phyloP scores from a whole-genome alignment of 2,113 vertebrate species.

The Genyomyrus donnyi region DNA sequence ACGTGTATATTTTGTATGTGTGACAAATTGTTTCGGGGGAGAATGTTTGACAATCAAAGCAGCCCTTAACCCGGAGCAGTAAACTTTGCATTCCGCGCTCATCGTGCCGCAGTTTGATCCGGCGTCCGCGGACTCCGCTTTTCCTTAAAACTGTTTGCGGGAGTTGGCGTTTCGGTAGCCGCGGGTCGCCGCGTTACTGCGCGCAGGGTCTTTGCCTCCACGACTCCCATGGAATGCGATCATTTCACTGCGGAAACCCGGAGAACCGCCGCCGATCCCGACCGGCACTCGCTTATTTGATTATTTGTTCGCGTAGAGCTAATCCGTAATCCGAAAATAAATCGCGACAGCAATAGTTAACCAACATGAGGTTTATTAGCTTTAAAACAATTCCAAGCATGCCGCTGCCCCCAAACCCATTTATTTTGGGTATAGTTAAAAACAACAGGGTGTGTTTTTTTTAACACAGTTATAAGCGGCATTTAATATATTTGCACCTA shows the following conservation, averaged over 20 bases:
- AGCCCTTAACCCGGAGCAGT: neutral
- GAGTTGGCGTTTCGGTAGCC: neutral
- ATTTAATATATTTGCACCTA: neutral
- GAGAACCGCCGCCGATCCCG: neutral
- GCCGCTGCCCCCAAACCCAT: neutral
- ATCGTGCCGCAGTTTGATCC: neutral
- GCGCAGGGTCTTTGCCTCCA: neutral
- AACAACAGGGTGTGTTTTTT: neutral
- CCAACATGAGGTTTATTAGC: neutral
- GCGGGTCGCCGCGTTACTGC: neutral
- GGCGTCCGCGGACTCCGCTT: neutral
- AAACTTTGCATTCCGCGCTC: neutral
- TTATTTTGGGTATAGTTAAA: neutral
- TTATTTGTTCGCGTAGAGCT: neutral
- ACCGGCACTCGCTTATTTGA: neutral
- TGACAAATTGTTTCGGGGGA: neutral
- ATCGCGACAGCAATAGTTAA: neutral
- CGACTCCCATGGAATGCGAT: neutral
- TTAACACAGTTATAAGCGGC: neutral
- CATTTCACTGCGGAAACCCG: neutral
- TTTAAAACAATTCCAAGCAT: neutral
- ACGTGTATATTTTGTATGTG: neutral
- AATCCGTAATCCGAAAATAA: neutral
- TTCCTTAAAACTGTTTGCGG: neutral
- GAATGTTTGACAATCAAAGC: neutral